Evolutionary conservation across 2,888 invertebrate genomes (phyloP).

Genomic region (Bombyx huttoni): DNA sequence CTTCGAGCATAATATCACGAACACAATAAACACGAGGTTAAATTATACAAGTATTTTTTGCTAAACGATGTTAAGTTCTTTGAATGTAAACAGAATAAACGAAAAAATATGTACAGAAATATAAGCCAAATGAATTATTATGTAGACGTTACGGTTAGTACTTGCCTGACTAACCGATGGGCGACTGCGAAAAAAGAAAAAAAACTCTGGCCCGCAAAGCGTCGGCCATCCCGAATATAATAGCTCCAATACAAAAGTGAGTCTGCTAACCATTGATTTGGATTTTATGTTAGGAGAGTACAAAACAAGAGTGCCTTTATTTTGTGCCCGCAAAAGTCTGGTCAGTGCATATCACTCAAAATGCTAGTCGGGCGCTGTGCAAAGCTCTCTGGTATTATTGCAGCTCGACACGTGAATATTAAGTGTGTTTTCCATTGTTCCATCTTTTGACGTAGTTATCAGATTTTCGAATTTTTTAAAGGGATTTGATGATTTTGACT

Average conservation of each 20-base stretch:
- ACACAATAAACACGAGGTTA: too few species aligned
- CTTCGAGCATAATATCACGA: too few species aligned
- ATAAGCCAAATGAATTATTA: constrained; percentile 31
- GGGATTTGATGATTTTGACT: not conserved
- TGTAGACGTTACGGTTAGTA: constrained; percentile 26
- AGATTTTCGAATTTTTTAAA: constrained; percentile 14
- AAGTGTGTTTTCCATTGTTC: constrained; percentile 46
- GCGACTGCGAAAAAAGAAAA: constrained; percentile 32
- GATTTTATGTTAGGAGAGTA: constrained; percentile 48
- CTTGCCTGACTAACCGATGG: constrained; percentile 18
- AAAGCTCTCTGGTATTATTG: constrained; percentile 45
- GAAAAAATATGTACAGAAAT: not conserved
- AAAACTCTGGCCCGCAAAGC: constrained; percentile 21
- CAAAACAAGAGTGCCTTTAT: constrained; percentile 58
- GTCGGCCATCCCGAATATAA: constrained; percentile 42
- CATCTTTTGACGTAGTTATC: constrained; percentile 21
- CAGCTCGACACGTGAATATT: constrained; percentile 53
- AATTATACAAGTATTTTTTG: too few species aligned
- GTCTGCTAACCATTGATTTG: constrained; percentile 67
- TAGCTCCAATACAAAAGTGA: constrained; percentile 64
- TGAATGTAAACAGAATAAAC: too few species aligned
- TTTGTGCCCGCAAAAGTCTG: constrained; percentile 50
- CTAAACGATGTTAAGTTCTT: too few species aligned
- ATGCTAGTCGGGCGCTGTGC: constrained; percentile 34
- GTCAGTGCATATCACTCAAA: constrained; percentile 40